Evolutionary conservation across 2,797 vertebrate species (phyloP).

Genomic region (Parambassis ranga): DNA sequence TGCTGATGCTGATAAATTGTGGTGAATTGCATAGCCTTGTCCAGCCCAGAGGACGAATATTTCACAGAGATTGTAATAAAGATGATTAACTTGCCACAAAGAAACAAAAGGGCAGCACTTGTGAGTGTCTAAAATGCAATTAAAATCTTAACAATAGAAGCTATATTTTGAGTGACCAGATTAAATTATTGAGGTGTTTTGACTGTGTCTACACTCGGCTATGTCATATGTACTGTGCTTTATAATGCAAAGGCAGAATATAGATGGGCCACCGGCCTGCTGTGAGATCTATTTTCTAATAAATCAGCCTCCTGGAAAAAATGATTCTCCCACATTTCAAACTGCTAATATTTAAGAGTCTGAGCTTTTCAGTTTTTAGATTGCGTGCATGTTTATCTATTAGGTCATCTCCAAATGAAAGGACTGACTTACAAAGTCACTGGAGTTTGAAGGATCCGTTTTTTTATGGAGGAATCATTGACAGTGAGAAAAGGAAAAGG

Average conservation of each 20-base stretch:
- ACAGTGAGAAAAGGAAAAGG: too few species aligned
- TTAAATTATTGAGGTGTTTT: conserved; percentile 1
- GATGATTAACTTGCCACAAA: neutral
- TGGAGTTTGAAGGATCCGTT: too few species aligned
- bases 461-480: too few species aligned
- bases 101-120: neutral
- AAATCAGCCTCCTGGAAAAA: conserved; percentile 14
- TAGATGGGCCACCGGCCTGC: neutral
- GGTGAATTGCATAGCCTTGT: conserved; percentile 1
- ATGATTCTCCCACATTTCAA: neutral
- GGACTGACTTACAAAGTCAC: too few species aligned
- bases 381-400: too few species aligned
- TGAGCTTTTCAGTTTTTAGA: neutral
- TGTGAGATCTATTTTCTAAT: conserved; percentile 38
- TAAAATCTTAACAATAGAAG: neutral
- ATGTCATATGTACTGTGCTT: conserved; percentile 26
- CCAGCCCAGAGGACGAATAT: neutral
- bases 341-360: neutral
- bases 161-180: neutral
- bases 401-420: too few species aligned
- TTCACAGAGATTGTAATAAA: too few species aligned
- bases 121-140: neutral
- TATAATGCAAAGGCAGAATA: conserved; percentile 8
- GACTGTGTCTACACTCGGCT: neutral
- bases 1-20: neutral